These are phyloP conservation scores for Lampris incognitus DNA, from an alignment of 2,113 vertebrate genomes.

Conservation along the genomic window DNA sequence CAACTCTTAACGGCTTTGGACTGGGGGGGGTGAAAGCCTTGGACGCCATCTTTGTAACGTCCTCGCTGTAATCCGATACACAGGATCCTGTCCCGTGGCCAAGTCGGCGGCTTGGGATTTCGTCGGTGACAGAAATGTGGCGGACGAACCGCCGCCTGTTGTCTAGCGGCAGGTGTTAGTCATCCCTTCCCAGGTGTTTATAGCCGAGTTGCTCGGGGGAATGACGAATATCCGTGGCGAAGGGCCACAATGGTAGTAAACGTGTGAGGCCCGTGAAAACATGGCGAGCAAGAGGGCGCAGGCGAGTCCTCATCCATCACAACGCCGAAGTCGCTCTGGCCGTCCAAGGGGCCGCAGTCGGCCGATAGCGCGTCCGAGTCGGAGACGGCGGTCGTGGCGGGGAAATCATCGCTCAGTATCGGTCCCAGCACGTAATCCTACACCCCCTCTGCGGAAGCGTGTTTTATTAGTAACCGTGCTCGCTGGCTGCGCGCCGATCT, in stretches of 20 bases:
- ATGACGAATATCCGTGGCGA: constrained; percentile 19
- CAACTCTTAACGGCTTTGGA: constrained; percentile 32
- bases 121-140: constrained; percentile 51
- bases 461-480: not conserved
- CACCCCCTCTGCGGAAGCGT: not conserved
- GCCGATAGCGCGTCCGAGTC: not conserved
- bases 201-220: not conserved
- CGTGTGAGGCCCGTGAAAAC: constrained; percentile 7
- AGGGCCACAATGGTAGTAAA: constrained; percentile 2
- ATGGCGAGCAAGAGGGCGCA: constrained; percentile 26
- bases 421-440: not conserved
- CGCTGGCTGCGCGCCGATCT: constrained; percentile 2
- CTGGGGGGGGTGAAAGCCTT: constrained; percentile 17
- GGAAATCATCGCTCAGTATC: not conserved
- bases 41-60: not conserved
- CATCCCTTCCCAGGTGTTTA: constrained; percentile 52
- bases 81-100: constrained; percentile 34
- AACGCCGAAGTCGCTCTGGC: constrained; percentile 17
- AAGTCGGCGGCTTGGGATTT: constrained; percentile 40
- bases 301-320: constrained; percentile 12
- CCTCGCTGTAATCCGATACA: no score
- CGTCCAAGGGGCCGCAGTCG: not conserved
- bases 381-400: not conserved
- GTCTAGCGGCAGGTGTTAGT: constrained; percentile 51
- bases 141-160: constrained; percentile 57